Conservation (phyloP, 2,113 vertebrate species). For the Oriolus oriolus region DNA sequence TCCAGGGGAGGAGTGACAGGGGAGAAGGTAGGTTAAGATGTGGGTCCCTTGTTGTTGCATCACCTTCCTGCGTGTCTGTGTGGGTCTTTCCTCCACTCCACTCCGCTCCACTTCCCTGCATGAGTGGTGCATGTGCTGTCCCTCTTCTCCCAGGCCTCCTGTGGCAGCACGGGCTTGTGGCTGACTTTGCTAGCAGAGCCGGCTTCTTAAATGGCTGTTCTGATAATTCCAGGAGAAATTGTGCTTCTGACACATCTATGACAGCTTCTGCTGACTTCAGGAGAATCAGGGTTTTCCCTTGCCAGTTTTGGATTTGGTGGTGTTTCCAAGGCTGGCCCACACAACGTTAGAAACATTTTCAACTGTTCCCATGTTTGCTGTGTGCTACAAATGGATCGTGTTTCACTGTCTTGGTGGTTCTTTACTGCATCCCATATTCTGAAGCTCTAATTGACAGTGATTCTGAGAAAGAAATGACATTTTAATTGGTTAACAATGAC, state of each 20-base stretch:
- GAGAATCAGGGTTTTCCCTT: not conserved
- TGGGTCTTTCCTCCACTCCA: not conserved
- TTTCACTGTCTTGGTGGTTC: not conserved
- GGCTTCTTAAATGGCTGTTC: not conserved
- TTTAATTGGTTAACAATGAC: not conserved
- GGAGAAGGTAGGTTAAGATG: not conserved
- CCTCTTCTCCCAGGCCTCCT: not conserved
- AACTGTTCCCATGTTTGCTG: not conserved
- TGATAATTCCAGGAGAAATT: not conserved
- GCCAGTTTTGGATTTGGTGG: not conserved
- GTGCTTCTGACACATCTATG: not conserved
- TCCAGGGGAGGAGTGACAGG: not conserved
- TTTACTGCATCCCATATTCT: not conserved
- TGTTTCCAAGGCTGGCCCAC: not conserved
- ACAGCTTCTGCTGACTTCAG: not conserved
- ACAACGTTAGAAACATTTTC: not conserved
- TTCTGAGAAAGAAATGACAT: not conserved
- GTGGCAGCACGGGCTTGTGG: fast-evolving
- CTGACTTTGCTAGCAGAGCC: not conserved
- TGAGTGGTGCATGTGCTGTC: fast-evolving
- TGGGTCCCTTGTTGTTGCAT: not conserved
- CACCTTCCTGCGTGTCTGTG: fast-evolving
- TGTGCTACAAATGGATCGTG: not conserved
- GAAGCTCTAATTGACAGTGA: not conserved
- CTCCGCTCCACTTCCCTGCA: not conserved